These are phyloP conservation scores for Chelidonichthys spinosus DNA, from an alignment of 2,797 vertebrate genomes.

Conservation along the genomic window DNA sequence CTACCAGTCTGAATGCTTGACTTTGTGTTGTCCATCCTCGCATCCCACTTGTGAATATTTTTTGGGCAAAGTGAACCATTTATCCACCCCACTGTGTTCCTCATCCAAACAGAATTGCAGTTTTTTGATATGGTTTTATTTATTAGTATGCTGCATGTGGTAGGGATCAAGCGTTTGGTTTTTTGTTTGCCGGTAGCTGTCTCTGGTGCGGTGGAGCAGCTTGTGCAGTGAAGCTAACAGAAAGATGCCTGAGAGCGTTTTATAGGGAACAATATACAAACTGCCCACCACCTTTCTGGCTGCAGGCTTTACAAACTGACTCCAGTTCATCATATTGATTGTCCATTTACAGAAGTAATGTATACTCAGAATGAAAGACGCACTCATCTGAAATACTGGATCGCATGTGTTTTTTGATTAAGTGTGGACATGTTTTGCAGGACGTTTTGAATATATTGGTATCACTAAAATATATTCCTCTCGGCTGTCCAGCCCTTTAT, in stretches of 20 bases:
- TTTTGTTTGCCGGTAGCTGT: conserved; percentile 43
- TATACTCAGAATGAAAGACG: conserved; percentile 24
- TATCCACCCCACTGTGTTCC: conserved; percentile 43
- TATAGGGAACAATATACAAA: conserved; percentile 32
- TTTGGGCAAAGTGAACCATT: conserved; percentile 46
- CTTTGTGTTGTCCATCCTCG: conserved; percentile 36
- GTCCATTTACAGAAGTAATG: conserved; percentile 35
- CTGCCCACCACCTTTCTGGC: conserved; percentile 37
- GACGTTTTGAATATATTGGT: conserved; percentile 32
- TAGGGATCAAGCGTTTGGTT: conserved; percentile 56
- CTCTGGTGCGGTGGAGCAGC: conserved; percentile 26
- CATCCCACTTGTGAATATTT: conserved; percentile 26
- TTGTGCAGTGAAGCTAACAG: conserved; percentile 42
- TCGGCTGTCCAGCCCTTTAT: background rate
- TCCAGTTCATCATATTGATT: conserved; percentile 50
- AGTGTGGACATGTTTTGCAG: conserved; percentile 20
- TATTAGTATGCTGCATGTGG: conserved; percentile 51
- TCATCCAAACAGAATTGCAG: conserved; percentile 52
- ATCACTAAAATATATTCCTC: conserved; percentile 10
- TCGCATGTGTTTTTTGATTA: conserved; percentile 26
- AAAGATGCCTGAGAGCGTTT: conserved; percentile 50
- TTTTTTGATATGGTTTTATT: conserved; percentile 42
- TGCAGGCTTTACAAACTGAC: conserved; percentile 14
- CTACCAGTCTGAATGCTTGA: background rate
- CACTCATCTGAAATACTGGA: conserved; percentile 13